Conservation (phyloP, 2,888 invertebrate species). For the Athetis lepigone region DNA sequence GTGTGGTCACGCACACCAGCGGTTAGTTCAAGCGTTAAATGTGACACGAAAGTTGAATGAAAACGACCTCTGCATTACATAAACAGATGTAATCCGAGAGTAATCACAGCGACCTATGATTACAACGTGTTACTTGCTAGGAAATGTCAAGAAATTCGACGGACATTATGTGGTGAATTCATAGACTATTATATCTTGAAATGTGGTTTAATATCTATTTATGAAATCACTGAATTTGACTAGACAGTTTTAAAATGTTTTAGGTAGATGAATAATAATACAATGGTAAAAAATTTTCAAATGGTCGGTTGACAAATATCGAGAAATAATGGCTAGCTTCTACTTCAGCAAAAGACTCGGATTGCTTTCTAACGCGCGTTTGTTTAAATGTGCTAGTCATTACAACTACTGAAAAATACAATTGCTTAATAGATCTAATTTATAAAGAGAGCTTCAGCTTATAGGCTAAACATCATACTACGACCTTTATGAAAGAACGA, state of each 20-base stretch:
- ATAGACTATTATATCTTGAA: constrained; percentile 2
- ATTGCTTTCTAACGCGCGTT: too few relatives aligned
- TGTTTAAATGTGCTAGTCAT: too few relatives aligned
- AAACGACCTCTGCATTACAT: constrained; percentile 54
- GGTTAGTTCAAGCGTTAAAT: constrained; percentile 49
- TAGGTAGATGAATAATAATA: too few relatives aligned
- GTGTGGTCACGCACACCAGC: constrained; percentile 35
- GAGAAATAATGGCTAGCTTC: background rate
- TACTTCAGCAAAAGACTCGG: background rate
- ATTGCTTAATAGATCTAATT: too few relatives aligned
- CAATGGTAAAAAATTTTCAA: background rate
- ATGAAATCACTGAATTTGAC: background rate
- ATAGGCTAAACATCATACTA: too few relatives aligned
- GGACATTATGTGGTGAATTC: constrained; percentile 27
- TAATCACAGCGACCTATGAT: constrained; percentile 35
- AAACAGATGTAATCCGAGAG: constrained; percentile 34
- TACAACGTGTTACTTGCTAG: constrained; percentile 36
- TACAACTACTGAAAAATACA: too few relatives aligned
- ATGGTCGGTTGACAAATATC: background rate
- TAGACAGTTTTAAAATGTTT: background rate
- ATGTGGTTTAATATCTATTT: background rate
- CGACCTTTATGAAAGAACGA: too few relatives aligned
- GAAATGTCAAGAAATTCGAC: constrained; percentile 57
- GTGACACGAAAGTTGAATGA: constrained; percentile 51
- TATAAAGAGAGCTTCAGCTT: too few relatives aligned